phyloP scores from a whole-genome alignment of 1,140 invertebrate species.

The Microvelia longipes region DNA sequence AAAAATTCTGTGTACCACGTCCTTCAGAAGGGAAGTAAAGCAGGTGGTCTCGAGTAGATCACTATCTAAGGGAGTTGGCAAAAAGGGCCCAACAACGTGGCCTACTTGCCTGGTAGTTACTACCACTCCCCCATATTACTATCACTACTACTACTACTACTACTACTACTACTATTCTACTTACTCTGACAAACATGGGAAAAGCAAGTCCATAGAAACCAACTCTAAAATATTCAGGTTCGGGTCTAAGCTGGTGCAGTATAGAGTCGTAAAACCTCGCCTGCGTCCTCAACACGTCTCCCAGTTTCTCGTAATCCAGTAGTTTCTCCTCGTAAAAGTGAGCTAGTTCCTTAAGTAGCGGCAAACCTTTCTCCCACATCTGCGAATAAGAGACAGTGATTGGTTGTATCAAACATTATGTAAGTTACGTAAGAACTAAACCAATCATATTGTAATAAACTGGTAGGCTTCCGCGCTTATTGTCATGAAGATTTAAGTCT shows the following conservation, averaged over 20 bases:
- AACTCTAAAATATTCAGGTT: conserved; percentile 92
- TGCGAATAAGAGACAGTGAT: conserved; percentile 26
- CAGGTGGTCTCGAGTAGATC: no score
- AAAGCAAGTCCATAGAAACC: conserved; percentile 89
- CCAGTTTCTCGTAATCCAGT: conserved; percentile 80
- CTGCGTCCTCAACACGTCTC: conserved; percentile 65
- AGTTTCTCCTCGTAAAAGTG: conserved; percentile 72
- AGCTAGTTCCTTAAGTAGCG: conserved; percentile 80
- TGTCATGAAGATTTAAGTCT: no score
- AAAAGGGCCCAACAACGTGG: no score
- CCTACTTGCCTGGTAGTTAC: no score
- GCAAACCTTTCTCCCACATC: conserved; percentile 92
- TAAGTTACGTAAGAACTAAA: neutral
- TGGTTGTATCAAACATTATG: neutral
- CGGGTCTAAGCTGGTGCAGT: conserved; percentile 65
- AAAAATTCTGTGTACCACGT: no score
- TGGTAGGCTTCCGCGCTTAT: no score
- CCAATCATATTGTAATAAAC: no score
- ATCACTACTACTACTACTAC: no score
- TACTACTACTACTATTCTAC: no score
- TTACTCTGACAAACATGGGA: conserved; percentile 82
- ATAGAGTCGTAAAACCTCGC: conserved; percentile 86
- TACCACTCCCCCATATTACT: no score
- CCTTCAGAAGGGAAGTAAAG: no score
- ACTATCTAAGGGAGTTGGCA: no score